A percentile compares a stretch with the other conserved stretches of the same genome.
phyloP scores from a whole-genome alignment of 2,797 vertebrate genomes.

The Macroramphosus scolopax region DNA sequence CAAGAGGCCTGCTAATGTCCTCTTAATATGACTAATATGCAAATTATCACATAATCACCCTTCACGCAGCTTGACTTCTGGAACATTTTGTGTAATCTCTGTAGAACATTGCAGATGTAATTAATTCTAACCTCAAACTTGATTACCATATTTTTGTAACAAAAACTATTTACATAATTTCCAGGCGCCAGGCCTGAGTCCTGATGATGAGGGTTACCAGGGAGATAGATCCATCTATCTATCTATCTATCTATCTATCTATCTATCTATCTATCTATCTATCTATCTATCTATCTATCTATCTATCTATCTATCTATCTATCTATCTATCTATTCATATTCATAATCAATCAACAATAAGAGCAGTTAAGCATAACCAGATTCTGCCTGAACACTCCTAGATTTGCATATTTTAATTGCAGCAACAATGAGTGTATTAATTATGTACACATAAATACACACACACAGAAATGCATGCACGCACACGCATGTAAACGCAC shows the following conservation, averaged over 20 bases:
- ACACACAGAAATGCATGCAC: slow-evolving; percentile 2
- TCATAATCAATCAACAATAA: slow-evolving; percentile 55
- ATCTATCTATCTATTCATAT: slow-evolving; percentile 48
- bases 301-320: too few species aligned
- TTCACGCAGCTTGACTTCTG: slow-evolving; percentile 49
- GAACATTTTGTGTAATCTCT: slow-evolving; percentile 48
- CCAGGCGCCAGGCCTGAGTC: slow-evolving; percentile 39
- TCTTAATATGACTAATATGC: slow-evolving; percentile 54
- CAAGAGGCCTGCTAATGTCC: slow-evolving; percentile 41
- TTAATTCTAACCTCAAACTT: slow-evolving; percentile 50
- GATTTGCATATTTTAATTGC: slow-evolving; percentile 72
- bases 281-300: too few species aligned
- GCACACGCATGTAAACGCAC: slow-evolving; percentile 4
- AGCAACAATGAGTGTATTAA: slow-evolving; percentile 43
- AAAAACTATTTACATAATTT: slow-evolving; percentile 55
- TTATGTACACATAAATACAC: slow-evolving; percentile 12
- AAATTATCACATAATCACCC: slow-evolving; percentile 57
- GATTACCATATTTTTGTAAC: slow-evolving; percentile 58
- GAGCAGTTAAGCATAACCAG: slow-evolving; percentile 60
- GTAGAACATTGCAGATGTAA: slow-evolving; percentile 46
- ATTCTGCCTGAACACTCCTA: slow-evolving; percentile 38
- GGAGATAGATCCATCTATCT: slow-evolving; percentile 10
- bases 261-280: too few species aligned
- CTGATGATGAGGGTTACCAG: slow-evolving; percentile 32
- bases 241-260: too few species aligned